These are phyloP conservation scores for Ceuthmochares aereus DNA, from an alignment of 2,113 vertebrate species.

Conservation along the genomic window DNA sequence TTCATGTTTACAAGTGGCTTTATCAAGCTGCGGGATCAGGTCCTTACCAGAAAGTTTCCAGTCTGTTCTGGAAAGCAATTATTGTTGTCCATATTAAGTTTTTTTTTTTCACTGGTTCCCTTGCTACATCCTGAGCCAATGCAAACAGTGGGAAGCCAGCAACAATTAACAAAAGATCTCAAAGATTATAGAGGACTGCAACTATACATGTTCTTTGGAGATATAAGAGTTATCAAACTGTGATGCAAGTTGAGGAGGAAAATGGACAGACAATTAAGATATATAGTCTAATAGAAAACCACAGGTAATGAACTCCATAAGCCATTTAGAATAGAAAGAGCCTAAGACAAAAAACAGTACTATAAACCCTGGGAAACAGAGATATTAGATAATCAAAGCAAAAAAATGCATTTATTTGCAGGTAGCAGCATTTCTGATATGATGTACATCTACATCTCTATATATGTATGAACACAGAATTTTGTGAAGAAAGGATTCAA, in stretches of 20 bases:
- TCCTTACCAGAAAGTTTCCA: neutral
- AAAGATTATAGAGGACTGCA: neutral
- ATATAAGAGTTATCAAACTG: neutral
- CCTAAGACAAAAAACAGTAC: neutral
- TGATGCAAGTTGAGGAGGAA: conserved; percentile 16
- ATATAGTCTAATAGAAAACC: conserved; percentile 6
- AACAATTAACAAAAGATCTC: neutral
- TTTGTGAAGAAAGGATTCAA: neutral
- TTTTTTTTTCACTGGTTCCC: neutral
- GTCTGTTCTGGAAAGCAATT: conserved; percentile 5
- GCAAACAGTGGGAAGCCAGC: neutral
- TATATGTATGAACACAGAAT: neutral
- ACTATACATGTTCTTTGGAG: neutral
- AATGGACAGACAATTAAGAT: neutral
- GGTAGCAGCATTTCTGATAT: neutral
- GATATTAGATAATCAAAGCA: neutral
- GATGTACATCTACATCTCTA: neutral
- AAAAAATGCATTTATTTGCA: neutral
- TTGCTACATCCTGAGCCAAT: neutral
- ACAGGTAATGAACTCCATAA: conserved; percentile 3
- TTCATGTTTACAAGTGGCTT: neutral
- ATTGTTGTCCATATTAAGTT: neutral
- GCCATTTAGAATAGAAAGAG: conserved; percentile 42
- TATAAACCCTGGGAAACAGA: neutral
- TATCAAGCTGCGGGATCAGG: neutral